Conservation (phyloP, 2,113 vertebrate genomes). For the Siniperca knerii region DNA sequence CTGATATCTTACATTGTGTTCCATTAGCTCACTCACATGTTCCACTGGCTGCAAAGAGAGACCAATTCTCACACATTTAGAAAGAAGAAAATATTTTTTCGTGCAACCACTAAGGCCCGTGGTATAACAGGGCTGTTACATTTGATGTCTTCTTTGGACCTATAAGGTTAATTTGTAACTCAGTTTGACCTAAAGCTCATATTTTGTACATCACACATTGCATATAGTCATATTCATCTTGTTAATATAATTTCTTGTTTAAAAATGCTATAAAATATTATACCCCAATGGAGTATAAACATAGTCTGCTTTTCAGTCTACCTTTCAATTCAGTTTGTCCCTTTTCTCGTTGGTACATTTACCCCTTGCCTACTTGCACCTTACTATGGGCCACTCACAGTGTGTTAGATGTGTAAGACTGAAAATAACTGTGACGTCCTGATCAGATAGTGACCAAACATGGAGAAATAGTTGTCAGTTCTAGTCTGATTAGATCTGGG, state of each 20-base stretch:
- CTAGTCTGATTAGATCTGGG: slow-evolving; percentile 6
- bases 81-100: background rate
- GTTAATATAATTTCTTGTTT: background rate
- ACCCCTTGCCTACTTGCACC: background rate
- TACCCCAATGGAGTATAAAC: background rate
- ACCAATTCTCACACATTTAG: background rate
- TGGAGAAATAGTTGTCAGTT: slow-evolving; percentile 25
- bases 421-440: slow-evolving; percentile 24
- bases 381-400: background rate
- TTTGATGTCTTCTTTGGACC: background rate
- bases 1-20: slow-evolving; percentile 43
- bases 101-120: background rate
- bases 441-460: slow-evolving; percentile 29
- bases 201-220: background rate
- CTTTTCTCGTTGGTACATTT: background rate
- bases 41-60: slow-evolving; percentile 28
- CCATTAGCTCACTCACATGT: slow-evolving; percentile 50
- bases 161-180: background rate
- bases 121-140: slow-evolving; percentile 19
- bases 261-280: background rate
- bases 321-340: background rate
- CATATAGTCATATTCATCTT: background rate
- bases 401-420: background rate
- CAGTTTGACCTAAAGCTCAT: background rate
- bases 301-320: background rate